Percentiles rank a stretch among this genome's conserved stretches.
These are phyloP conservation scores for Microplitis demolitor DNA, from an alignment of 1,140 invertebrate species.

Conservation along the genomic window DNA sequence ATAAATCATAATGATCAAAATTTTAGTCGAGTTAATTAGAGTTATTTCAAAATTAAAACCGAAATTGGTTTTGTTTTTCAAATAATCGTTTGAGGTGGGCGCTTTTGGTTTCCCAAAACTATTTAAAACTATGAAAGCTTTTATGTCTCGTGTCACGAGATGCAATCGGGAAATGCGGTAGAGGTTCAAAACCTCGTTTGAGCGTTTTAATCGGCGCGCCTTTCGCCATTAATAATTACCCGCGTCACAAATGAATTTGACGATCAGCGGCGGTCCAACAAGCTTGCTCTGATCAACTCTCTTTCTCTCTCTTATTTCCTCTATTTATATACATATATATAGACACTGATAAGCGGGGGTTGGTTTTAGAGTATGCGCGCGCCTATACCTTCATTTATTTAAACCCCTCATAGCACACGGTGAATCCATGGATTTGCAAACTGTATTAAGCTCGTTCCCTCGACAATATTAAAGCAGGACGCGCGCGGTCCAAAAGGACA, in stretches of 20 bases:
- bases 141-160: too few relatives aligned
- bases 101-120: too few relatives aligned
- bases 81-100: too few relatives aligned
- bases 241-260: slow-evolving; percentile 53
- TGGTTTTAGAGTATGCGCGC: neutral
- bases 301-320: slow-evolving; percentile 27
- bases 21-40: too few relatives aligned
- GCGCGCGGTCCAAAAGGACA: neutral
- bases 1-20: too few relatives aligned
- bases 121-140: too few relatives aligned
- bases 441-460: slow-evolving; percentile 34
- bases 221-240: slow-evolving; percentile 51
- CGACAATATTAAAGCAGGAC: neutral
- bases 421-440: slow-evolving; percentile 40
- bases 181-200: neutral
- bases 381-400: slow-evolving; percentile 50
- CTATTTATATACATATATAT: neutral
- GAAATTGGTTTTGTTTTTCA: too few relatives aligned
- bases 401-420: slow-evolving; percentile 33
- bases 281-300: slow-evolving; percentile 17
- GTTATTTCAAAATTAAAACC: too few relatives aligned
- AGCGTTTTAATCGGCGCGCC: slow-evolving; percentile 17
- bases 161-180: neutral
- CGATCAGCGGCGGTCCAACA: slow-evolving; percentile 42
- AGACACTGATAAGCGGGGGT: neutral